Conservation (phyloP, 1,140 invertebrate species). For the Cecropterus lyciades region DNA sequence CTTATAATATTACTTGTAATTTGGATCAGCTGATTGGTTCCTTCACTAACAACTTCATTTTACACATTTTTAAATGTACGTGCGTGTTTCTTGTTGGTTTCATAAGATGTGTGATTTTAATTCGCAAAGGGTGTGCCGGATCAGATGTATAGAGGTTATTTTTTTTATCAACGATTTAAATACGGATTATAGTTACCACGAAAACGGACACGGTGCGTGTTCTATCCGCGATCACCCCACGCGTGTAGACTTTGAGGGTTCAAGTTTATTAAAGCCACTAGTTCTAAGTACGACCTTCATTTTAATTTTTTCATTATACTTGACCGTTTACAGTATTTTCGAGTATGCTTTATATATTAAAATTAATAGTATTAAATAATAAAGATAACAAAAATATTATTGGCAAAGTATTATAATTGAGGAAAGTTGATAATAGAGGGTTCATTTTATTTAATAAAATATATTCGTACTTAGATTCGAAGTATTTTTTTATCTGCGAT, state of each 20-base stretch:
- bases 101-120: conserved; percentile 36
- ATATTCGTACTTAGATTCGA: too few species aligned
- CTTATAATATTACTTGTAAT: conserved; percentile 12
- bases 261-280: conserved; percentile 38
- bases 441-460: too few species aligned
- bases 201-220: conserved; percentile 44
- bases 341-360: not conserved
- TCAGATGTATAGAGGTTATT: conserved; percentile 46
- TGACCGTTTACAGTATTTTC: not conserved
- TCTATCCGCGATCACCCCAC: conserved; percentile 52
- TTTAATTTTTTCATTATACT: not conserved
- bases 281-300: not conserved
- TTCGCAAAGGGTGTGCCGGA: conserved; percentile 40
- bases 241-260: conserved; percentile 43
- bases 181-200: conserved; percentile 25
- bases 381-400: not conserved
- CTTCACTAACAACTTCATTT: conserved; percentile 33
- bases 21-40: conserved; percentile 59
- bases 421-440: too few species aligned
- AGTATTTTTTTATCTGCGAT: too few species aligned
- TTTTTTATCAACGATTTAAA: conserved; percentile 2
- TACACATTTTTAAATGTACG: conserved; percentile 50
- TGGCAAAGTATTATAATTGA: too few species aligned
- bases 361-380: not conserved
- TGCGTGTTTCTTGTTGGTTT: conserved; percentile 52